Base-by-base conservation (phyloP, 2,888 invertebrate genomes). In the Escarpia spicata region DNA sequence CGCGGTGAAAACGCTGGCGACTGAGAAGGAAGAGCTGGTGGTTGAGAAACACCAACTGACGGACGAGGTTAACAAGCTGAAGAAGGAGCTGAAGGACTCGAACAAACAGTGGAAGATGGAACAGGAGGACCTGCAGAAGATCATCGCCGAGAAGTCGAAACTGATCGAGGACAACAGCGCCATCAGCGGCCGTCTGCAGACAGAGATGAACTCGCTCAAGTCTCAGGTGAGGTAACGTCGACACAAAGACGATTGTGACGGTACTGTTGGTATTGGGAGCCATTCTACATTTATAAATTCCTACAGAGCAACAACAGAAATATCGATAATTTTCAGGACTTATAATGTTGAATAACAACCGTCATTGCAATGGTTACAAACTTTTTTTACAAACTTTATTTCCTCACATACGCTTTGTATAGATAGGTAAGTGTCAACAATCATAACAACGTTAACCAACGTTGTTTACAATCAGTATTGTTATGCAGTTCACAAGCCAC, bases 1-100 rank as follows among this genome's bases (percentile, higher is more conserved):
- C 44, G 94, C 93, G 6, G 93, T 95, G 90, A 95, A 95, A 90
- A 94, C 94, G 37, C 92, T 96, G 58, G 94, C 95, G 75, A 93
- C 93, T 43, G 96, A 96, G 92, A 95, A 96, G 15, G 95, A 96
- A 90, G 94, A 93, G n/a, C 94, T 95, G 92, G 94, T 95, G 91
- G 94, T 94, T 19, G 95, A 96, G 91, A 96, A 95, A 92, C 96
- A 95, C 93, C 95, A 95, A 60, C 94, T 96, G 26, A 93, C 93
- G 12, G 95, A 95, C 89, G 95, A 96, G 91, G 93, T 95, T 3
- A 93, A 95, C 89, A 93, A 95, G 19, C 92, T 94, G 3, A 94
- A 94, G 93, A 94, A 94, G 92, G 95, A 95, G 89, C 92, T 94
- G 92, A 95, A 95, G 52, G 94, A 95, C 45, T 90, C 90, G 60